phyloP scores from a whole-genome alignment of 1,140 invertebrate genomes.

The Eueides isabella region DNA sequence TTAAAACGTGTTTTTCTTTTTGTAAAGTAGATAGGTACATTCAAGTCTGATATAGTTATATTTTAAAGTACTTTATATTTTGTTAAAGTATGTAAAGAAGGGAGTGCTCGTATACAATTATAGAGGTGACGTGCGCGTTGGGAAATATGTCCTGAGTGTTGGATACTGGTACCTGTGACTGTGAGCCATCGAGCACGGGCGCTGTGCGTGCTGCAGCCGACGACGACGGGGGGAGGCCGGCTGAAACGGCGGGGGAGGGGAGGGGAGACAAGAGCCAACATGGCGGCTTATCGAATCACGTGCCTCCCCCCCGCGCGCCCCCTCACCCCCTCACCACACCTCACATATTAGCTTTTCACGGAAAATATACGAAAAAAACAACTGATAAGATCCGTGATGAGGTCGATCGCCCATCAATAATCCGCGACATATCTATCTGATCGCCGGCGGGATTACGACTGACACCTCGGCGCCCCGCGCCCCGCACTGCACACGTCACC shows the following conservation, averaged over 20 bases:
- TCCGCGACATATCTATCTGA: conserved; percentile 66
- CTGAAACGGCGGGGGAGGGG: conserved; percentile 13
- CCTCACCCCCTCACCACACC: conserved; percentile 37
- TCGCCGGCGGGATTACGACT: conserved; percentile 41
- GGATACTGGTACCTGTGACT: conserved; percentile 11
- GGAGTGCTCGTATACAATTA: background rate
- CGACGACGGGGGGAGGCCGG: background rate
- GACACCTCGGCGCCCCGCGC: background rate
- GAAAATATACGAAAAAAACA: conserved; percentile 77
- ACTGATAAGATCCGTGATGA: conserved; percentile 77
- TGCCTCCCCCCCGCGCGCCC: too few species aligned
- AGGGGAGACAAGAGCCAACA: conserved; percentile 66
- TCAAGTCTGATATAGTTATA: too few species aligned
- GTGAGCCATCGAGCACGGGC: conserved; percentile 32
- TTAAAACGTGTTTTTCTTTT: too few species aligned
- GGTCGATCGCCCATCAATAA: conserved; percentile 75
- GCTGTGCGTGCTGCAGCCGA: conserved; percentile 38
- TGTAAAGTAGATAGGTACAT: too few species aligned
- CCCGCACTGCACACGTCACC: background rate
- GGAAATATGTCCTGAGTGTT: conserved; percentile 20
- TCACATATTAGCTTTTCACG: conserved; percentile 71
- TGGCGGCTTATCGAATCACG: conserved; percentile 71
- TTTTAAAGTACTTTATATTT: too few species aligned
- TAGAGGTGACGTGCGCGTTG: background rate
- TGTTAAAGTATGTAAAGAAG: background rate